These are phyloP conservation scores for Papilio protenor DNA, from an alignment of 2,888 invertebrate genomes.

Conservation along the genomic window DNA sequence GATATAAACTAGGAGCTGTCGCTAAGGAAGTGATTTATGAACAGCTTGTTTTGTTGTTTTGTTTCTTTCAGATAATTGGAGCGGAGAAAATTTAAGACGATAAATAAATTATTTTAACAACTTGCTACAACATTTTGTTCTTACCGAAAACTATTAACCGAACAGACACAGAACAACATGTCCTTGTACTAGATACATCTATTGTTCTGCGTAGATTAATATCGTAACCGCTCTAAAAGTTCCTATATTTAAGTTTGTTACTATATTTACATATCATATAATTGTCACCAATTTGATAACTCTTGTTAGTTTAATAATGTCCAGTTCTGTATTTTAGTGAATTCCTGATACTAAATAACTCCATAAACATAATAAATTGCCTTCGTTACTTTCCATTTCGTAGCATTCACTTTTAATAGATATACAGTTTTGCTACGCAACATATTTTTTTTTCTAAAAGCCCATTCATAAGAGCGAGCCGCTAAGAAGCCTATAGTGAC, in stretches of 20 bases:
- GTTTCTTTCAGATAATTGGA: conserved; percentile 42
- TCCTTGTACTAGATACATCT: background rate
- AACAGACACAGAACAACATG: too few relatives aligned
- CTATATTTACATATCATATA: too few relatives aligned
- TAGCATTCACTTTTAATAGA: background rate
- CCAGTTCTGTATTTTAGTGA: background rate
- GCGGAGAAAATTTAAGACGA: conserved; percentile 42
- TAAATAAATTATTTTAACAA: conserved; percentile 2
- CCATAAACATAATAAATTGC: background rate
- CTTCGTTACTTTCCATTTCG: background rate
- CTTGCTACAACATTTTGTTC: background rate
- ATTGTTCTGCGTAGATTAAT: background rate
- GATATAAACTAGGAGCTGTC: conserved; percentile 23
- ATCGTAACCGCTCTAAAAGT: background rate
- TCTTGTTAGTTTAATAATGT: background rate
- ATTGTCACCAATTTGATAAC: background rate
- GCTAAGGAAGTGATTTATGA: conserved; percentile 30
- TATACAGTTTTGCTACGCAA: background rate
- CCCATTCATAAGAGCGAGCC: background rate
- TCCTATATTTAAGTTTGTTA: too few relatives aligned
- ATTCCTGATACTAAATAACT: background rate
- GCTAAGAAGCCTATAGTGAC: conserved; percentile 11
- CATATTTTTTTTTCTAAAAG: conserved; percentile 7
- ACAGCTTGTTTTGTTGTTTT: conserved; percentile 43
- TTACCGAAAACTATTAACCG: background rate